These are phyloP conservation scores for Thymallus thymallus DNA, from an alignment of 2,113 vertebrate genomes.

Conservation along the genomic window DNA sequence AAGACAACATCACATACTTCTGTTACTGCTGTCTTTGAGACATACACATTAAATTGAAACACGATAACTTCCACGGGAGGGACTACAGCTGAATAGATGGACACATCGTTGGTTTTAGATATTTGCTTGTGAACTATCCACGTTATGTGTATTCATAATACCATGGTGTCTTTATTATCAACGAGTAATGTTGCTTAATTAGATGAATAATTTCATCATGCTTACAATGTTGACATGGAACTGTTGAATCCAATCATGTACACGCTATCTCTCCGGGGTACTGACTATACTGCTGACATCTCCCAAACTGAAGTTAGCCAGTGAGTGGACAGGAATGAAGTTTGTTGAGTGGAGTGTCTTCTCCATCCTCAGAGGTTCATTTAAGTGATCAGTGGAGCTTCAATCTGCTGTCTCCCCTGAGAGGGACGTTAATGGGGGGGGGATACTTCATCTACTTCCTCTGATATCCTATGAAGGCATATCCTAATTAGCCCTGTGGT, in stretches of 20 bases:
- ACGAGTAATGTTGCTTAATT: too few relatives aligned
- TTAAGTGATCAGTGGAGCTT: slow-evolving; percentile 65
- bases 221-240: too few relatives aligned
- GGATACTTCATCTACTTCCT: not conserved
- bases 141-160: not conserved
- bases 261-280: not conserved
- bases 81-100: not conserved
- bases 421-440: not conserved
- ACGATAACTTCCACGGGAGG: not conserved
- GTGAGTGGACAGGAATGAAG: not conserved
- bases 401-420: slow-evolving; percentile 61
- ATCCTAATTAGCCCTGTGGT: slow-evolving; percentile 57
- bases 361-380: slow-evolving; percentile 41
- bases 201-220: too few relatives aligned
- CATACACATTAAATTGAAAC: not conserved
- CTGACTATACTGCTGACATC: not conserved
- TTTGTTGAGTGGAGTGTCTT: not conserved
- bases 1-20: not conserved
- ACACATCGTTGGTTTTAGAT: not conserved
- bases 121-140: not conserved
- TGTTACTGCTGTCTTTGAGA: not conserved
- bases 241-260: not conserved
- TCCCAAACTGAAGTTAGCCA: not conserved
- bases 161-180: not conserved
- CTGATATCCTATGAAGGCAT: slow-evolving; percentile 32